Percentiles rank a stretch among this genome's conserved stretches.
phyloP scores from a whole-genome alignment of 2,113 vertebrate species.

The Tachysurus fulvidraco region DNA sequence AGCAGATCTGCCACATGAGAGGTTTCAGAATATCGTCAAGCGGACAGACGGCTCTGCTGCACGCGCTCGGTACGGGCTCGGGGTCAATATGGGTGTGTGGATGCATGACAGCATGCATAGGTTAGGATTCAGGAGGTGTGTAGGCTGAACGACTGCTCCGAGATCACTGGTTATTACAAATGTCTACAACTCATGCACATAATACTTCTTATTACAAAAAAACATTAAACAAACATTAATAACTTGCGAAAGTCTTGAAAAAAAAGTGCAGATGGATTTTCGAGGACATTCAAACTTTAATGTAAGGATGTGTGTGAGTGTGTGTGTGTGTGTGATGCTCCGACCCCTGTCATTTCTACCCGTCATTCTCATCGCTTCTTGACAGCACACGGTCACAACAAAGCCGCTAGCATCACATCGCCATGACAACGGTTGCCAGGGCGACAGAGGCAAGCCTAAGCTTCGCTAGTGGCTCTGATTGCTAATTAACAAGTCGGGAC shows the following conservation, averaged over 20 bases:
- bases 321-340: background rate
- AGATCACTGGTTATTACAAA: background rate
- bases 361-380: background rate
- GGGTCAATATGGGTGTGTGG: background rate
- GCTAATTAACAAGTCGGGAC: constrained; percentile 23
- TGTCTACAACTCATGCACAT: background rate
- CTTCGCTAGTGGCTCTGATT: background rate
- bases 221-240: background rate
- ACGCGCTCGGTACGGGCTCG: background rate
- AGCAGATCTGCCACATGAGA: constrained; percentile 52
- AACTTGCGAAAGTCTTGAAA: background rate
- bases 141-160: background rate
- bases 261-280: no score
- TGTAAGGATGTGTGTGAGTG: background rate
- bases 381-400: constrained; percentile 20
- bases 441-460: constrained; percentile 4
- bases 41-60: background rate
- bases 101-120: background rate
- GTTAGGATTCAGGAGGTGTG: background rate
- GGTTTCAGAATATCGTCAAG: constrained; percentile 49
- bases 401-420: constrained; percentile 15
- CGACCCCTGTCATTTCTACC: background rate
- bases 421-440: constrained; percentile 24
- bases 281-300: background rate
- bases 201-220: background rate